Evolutionary conservation across 2,888 invertebrate species (phyloP), one percentile per base, ranked within the genome.

Genomic region (Drosophila setosimentum): DNA sequence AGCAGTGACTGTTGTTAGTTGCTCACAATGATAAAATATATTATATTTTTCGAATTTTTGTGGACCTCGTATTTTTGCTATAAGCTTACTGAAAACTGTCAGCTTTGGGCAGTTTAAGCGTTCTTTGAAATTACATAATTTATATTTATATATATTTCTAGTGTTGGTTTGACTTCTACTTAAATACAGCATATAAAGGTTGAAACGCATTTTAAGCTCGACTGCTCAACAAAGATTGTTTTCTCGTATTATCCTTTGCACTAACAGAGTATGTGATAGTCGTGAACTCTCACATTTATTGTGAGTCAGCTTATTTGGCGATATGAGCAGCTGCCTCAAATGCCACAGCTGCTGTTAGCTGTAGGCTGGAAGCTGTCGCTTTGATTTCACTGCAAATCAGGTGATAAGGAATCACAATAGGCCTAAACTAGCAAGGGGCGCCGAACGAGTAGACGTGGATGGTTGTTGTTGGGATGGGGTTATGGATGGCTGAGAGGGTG

Each of bases 361-460:
- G 45, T 45, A 2, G 7, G 13, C 32, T 8, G 29, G 18, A 53
- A 33, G 58, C 53, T 58, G 49, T 64, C 24, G 61, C 67, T 58
- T 66, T 68, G 68, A 54, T 78, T 63, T 49, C 24, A 18, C 29
- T 60, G 58, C 61, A 64, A 70, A 70, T 62, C 64, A 80, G 78
- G 67, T 78, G 67, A 80, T 70, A 80, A 50, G 10, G 16, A 18
- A 53, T 33, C 53, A 53, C 48, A 60, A 60, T 35, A 50, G 50
- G 33, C 35, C 42, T 13, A 7, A 7, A 16, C 24, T 1, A 21
- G 13, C 13, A 16, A 18, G 16, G 4, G 24, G 45, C 21, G 45
- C 21, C 13, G 16, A 45, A 16, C 24, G 8, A 45, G 21, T 16
- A 8, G 16, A 4, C 16, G 16, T n/a, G 21, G 21, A 21, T 7